A percentile compares a stretch with the other conserved stretches of the same genome.
Conservation (phyloP, 2,797 vertebrate species). For the Enteromius treurensis region DNA sequence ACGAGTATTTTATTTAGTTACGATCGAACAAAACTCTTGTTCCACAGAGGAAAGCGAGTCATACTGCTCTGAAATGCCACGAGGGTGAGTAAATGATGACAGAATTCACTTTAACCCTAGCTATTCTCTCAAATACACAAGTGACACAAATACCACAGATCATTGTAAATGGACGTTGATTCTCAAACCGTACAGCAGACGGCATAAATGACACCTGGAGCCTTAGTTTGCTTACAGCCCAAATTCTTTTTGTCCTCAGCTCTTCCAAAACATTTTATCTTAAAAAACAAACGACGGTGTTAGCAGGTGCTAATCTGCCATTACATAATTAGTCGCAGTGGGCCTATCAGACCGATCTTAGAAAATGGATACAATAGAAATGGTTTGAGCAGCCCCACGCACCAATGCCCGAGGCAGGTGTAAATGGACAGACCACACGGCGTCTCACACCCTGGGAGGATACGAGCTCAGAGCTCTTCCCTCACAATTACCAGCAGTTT, state of each 20-base stretch:
- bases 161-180: not conserved
- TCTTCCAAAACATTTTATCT: slow-evolving; percentile 21
- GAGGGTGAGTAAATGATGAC: not conserved
- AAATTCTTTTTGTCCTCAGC: slow-evolving; percentile 13
- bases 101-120: not conserved
- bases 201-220: not conserved
- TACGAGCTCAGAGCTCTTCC: slow-evolving; percentile 9
- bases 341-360: slow-evolving; percentile 20
- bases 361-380: slow-evolving; percentile 47
- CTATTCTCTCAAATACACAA: not conserved
- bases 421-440: slow-evolving; percentile 53
- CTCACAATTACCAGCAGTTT: slow-evolving; percentile 27
- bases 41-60: not conserved
- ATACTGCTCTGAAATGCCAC: not conserved
- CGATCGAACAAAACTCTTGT: not conserved
- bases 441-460: slow-evolving; percentile 36
- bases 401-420: slow-evolving; percentile 49
- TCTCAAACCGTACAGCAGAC: not conserved
- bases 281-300: not conserved
- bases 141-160: not conserved
- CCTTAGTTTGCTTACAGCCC: slow-evolving; percentile 1
- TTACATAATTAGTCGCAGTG: slow-evolving; percentile 47
- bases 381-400: slow-evolving; percentile 32
- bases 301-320: slow-evolving; percentile 37
- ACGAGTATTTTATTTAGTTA: not conserved